These are phyloP conservation scores for Elachura formosa DNA, from an alignment of 2,113 vertebrate species.

Conservation along the genomic window DNA sequence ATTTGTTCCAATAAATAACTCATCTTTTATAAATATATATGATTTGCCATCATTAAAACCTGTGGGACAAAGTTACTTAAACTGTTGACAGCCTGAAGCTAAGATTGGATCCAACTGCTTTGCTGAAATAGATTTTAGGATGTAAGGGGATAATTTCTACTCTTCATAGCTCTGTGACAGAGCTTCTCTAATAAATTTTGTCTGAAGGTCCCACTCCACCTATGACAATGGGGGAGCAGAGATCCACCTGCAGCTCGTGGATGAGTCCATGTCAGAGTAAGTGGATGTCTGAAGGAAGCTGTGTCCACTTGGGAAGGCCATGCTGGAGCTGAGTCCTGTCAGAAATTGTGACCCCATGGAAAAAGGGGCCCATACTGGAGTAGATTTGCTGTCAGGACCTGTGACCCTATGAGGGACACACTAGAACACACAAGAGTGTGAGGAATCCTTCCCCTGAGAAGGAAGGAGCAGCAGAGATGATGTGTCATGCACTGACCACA, in stretches of 20 bases:
- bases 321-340: not conserved
- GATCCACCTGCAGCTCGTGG: too few relatives aligned
- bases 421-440: not conserved
- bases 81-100: not conserved
- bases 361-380: not conserved
- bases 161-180: not conserved
- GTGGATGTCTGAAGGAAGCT: not conserved
- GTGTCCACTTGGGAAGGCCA: not conserved
- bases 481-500: accelerated
- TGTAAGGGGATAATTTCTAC: not conserved
- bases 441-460: not conserved
- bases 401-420: accelerated
- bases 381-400: not conserved
- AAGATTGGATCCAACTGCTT: not conserved
- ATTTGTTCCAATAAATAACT: too few relatives aligned
- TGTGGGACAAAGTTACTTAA: not conserved
- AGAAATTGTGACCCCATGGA: not conserved
- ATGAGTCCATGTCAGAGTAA: not conserved
- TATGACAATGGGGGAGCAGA: not conserved
- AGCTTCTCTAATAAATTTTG: not conserved
- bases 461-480: not conserved
- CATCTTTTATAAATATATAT: not conserved
- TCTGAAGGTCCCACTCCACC: not conserved
- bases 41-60: not conserved
- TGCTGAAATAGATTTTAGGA: not conserved